Percentiles rank a stretch among this genome's conserved stretches.
Evolutionary conservation across 2,113 vertebrate species (phyloP).

Genomic region (Erinaceus europaeus): DNA sequence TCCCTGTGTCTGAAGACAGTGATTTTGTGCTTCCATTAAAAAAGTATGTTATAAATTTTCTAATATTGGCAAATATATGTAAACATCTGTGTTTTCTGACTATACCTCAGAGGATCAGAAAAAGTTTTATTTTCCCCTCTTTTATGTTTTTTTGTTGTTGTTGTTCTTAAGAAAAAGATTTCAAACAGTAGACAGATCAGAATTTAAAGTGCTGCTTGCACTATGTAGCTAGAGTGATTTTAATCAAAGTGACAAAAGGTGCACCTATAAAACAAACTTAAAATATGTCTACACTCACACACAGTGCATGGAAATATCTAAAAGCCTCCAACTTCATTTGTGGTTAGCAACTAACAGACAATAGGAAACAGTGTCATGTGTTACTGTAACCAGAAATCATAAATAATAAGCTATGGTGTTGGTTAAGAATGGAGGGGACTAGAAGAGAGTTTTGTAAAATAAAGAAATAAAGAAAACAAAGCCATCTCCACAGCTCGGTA

Average conservation of each 20-base stretch:
- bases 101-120: neutral
- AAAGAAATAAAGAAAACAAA: neutral
- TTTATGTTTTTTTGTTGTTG: neutral
- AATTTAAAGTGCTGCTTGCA: neutral
- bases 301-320: neutral
- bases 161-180: neutral
- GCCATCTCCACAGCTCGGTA: neutral
- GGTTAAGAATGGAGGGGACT: neutral
- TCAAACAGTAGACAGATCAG: neutral
- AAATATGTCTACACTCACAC: neutral
- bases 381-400: slow-evolving; percentile 53
- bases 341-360: slow-evolving; percentile 52
- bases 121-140: neutral
- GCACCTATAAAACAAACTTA: neutral
- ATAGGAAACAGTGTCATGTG: slow-evolving; percentile 35
- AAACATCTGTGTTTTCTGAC: neutral
- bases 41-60: neutral
- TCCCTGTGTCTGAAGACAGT: neutral
- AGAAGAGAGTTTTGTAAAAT: neutral
- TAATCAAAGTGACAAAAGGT: neutral
- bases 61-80: neutral
- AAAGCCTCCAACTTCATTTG: slow-evolving; percentile 2
- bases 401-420: neutral
- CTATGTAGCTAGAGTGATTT: neutral
- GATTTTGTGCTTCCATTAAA: neutral